Base-by-base conservation (phyloP, 2,888 invertebrate species). In the Toxonevra muliebris region DNA sequence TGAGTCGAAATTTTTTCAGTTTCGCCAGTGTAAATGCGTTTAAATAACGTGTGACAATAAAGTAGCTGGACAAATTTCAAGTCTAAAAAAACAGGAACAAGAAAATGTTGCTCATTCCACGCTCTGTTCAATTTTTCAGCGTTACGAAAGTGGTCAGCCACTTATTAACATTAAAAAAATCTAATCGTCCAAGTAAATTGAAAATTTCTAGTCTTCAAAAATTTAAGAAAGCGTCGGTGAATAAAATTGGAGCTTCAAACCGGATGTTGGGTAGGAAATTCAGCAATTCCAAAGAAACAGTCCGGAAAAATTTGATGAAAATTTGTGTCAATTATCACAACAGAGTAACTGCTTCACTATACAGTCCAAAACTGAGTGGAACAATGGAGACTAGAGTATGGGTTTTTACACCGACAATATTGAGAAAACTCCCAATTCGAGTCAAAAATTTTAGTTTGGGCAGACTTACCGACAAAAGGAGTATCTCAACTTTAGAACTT, bases 71-170 rank as follows among this genome's bases (percentile, higher is more conserved):
- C 30, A 30, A 30, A 30, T 30, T 30, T 30, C 30, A 30, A 30
- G 7, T 30, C 2, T 7, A 30, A 30, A 30, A 30, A 30, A 30
- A 4, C 3, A 30, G 7, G 15, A 48, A 48, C 48, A 48, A 48
- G 48, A 8, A 48, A 48, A 48, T n/a, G 48, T 48, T 5, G 48
- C 48, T 48, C 48, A 8, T 48, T 48, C 48, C 48, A 48, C 8
- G 48, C 48, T 48, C 8, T 48, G 8, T 48, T 48, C 2, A 48
- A 48, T 15, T 48, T 48, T 48, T 48, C 48, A 48, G 2, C 48
- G 48, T 48, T 48, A 48, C 13, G 15, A 48, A 48, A 48, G 48
- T 43, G 45, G 45, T 43, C 45, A 43, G 45, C 45, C 45, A 43
- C 12, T 12, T 43, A 12, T 48, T 48, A 48, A 8, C 48, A 15